A percentile compares a stretch with the other conserved stretches of the same genome.
phyloP scores from a whole-genome alignment of 2,113 vertebrate species.

The Oncorhynchus mykiss region DNA sequence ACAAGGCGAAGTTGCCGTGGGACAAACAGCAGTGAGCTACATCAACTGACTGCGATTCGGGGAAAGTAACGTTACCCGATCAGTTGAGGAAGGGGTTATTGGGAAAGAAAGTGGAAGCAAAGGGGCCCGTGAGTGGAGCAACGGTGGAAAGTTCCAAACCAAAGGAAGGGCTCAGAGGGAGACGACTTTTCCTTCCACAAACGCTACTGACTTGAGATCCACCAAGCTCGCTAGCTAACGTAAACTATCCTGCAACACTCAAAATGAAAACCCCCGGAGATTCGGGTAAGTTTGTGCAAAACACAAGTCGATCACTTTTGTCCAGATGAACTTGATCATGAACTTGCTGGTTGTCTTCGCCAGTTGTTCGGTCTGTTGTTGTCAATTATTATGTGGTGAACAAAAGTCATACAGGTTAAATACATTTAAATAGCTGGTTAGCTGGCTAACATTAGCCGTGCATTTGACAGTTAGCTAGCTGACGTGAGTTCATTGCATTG shows the following conservation, averaged over 20 bases:
- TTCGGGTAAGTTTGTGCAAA: slow-evolving; percentile 57
- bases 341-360: background rate
- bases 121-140: background rate
- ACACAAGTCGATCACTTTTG: background rate
- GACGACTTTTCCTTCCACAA: slow-evolving; percentile 58
- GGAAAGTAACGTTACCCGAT: slow-evolving; percentile 19
- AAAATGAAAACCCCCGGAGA: slow-evolving; percentile 75
- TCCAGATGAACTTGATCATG: background rate
- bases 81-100: slow-evolving; percentile 20
- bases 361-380: no score
- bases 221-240: slow-evolving; percentile 3
- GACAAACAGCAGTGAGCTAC: slow-evolving; percentile 26
- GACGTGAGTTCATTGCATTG: no score
- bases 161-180: slow-evolving; percentile 50
- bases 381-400: no score
- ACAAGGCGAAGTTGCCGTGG: slow-evolving; percentile 21
- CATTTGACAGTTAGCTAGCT: no score
- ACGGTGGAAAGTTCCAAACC: slow-evolving; percentile 48
- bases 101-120: background rate
- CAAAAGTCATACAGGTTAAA: no score
- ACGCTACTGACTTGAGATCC: slow-evolving; percentile 44
- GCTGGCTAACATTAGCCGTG: no score
- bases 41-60: slow-evolving; percentile 2
- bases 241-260: background rate
- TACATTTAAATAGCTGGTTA: no score